Base-by-base conservation (phyloP, 2,888 invertebrate species). In the Morpho achilles region DNA sequence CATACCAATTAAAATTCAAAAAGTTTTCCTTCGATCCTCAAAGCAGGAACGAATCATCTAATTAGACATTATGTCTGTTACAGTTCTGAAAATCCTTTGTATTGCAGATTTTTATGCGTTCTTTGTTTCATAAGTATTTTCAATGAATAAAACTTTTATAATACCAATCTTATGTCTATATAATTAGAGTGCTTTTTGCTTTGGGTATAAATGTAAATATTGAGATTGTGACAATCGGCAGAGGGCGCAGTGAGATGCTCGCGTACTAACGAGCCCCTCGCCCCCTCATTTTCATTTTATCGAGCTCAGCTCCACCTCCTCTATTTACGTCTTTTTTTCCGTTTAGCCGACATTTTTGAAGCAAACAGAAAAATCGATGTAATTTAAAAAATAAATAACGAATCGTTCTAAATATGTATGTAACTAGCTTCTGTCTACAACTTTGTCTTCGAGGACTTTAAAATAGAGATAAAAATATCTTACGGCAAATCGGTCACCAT, bases 11-110 rank as follows among this genome's bases (percentile, higher is more conserved):
- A 58, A 60, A 62, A 56, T 59, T 47, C 51, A 59, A 59, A 53
- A 53, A 55, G 57, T 59, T 62, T 59, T 49, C 51, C 53, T 52
- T 61, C 65, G 65, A 64, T 66, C 76, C 68, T 69, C 67, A 72
- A 73, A 73, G 72, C 70, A 74, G 71, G 70, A 79, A 75, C 75
- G 77, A 82, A 77, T 82, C 80, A 83, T 83, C 81, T 87, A 88
- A 87, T 87, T 87, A 87, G 82, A 79, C 80, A 84, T 86, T 82
- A 83, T 80, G 82, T 83, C 82, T 82, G 81, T 84, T 75, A 84
- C 81, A 81, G 81, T 81, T 83, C 81, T 80, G 80, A 82, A 84
- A 87, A 80, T 83, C 84, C 86, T 87, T 86, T 87, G 87, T 85
- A 82, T 77, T 82, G 82, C 80, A 82, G 76, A 82, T 79, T 84